Conservation (phyloP, 2,797 vertebrate species). For the Psittacula derbiana region DNA sequence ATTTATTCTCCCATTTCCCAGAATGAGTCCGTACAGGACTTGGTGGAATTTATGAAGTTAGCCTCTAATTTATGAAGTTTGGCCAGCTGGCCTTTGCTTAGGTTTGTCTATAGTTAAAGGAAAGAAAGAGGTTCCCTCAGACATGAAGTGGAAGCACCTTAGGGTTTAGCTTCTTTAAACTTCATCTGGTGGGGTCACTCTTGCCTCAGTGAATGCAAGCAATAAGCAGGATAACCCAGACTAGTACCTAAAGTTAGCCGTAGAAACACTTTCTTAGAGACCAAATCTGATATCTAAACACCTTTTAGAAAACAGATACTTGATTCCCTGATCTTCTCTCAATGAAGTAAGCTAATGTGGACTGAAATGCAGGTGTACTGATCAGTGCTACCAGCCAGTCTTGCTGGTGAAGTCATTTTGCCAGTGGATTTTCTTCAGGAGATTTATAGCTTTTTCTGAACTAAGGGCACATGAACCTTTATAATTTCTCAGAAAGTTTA, state of each 20-base stretch:
- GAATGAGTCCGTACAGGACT: neutral
- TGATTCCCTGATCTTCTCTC: neutral
- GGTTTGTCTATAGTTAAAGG: neutral
- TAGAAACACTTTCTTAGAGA: neutral
- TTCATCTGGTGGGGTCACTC: conserved; percentile 48
- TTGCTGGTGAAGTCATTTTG: neutral
- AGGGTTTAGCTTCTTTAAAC: neutral
- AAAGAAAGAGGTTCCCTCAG: neutral
- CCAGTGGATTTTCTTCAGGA: neutral
- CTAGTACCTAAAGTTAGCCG: neutral
- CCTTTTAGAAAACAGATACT: neutral
- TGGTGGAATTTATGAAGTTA: neutral
- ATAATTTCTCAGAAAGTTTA: neutral
- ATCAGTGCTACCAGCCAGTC: neutral
- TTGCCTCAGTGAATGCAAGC: neutral
- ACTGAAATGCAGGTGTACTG: neutral
- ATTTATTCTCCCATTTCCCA: neutral
- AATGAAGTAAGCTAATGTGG: neutral
- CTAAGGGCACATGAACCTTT: neutral
- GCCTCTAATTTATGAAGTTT: neutral
- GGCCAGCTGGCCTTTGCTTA: neutral
- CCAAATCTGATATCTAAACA: neutral
- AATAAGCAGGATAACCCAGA: neutral
- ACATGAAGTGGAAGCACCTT: neutral
- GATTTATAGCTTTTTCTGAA: neutral